Evolutionary conservation across 2,888 invertebrate genomes (phyloP).

Genomic region (Latrodectus hesperus): DNA sequence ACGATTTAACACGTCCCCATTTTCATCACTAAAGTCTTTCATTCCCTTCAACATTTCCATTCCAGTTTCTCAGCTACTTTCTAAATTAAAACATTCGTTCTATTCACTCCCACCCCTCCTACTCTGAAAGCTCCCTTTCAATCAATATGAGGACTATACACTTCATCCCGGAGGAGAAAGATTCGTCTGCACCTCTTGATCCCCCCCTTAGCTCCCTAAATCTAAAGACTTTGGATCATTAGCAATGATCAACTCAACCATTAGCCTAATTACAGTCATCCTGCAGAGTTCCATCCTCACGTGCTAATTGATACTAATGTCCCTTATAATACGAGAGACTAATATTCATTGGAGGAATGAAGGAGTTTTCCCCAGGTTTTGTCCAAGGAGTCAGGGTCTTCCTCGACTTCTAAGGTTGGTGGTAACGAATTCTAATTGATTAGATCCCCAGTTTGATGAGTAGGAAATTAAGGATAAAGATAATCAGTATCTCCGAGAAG

Average conservation of each 20-base stretch:
- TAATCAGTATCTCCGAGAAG: constrained; percentile 41
- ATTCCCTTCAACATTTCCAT: background rate
- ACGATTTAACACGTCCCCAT: no score
- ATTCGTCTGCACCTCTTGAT: constrained; percentile 4
- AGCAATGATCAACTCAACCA: constrained; percentile 60
- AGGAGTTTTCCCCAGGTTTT: constrained; percentile 49
- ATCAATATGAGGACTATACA: constrained; percentile 33
- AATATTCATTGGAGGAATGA: constrained; percentile 18
- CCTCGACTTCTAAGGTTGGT: background rate
- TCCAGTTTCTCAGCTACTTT: constrained; percentile 29
- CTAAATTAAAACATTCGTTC: constrained; percentile 45
- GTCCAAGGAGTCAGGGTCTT: constrained; percentile 7
- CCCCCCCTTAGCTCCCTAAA: background rate
- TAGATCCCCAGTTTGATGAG: constrained; percentile 42
- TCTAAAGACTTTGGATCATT: constrained; percentile 59
- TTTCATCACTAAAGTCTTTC: no score
- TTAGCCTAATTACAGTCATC: constrained; percentile 63
- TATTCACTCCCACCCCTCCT: constrained; percentile 3
- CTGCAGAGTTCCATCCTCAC: constrained; percentile 31
- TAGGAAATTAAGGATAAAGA: constrained; percentile 37
- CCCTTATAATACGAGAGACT: constrained; percentile 56
- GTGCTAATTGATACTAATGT: constrained; percentile 67
- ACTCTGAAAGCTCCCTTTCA: constrained; percentile 5
- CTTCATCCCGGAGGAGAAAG: constrained; percentile 28
- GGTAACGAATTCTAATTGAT: constrained; percentile 40